Percentiles rank a stretch among this genome's conserved stretches.
Conservation (phyloP, 2,113 vertebrate genomes). For the Oncorhynchus masou region DNA sequence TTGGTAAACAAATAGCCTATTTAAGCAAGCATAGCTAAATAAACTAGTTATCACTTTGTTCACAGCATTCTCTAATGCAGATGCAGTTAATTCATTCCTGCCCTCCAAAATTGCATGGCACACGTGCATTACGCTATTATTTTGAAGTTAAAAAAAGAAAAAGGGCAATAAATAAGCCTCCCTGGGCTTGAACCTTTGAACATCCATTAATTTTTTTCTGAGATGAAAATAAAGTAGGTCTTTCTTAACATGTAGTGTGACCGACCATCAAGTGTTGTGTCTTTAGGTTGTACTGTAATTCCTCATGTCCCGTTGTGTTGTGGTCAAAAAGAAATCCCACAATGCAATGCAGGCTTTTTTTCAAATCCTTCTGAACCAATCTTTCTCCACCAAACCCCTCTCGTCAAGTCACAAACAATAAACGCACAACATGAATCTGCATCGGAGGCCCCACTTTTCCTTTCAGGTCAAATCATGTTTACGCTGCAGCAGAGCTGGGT, state of each 20-base stretch:
- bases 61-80: slow-evolving; percentile 74
- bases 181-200: slow-evolving; percentile 50
- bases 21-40: slow-evolving; percentile 77
- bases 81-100: slow-evolving; percentile 58
- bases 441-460: slow-evolving; percentile 7
- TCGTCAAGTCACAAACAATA: slow-evolving; percentile 28
- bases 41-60: slow-evolving; percentile 67
- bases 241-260: slow-evolving; percentile 54
- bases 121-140: slow-evolving; percentile 73
- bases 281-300: slow-evolving; percentile 7
- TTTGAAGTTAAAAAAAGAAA: slow-evolving; percentile 61
- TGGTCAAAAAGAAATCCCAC: slow-evolving; percentile 46
- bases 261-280: slow-evolving; percentile 25
- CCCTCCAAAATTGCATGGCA: slow-evolving; percentile 67
- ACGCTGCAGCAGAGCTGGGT: slow-evolving; percentile 30
- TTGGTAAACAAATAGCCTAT: slow-evolving; percentile 72
- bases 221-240: slow-evolving; percentile 71
- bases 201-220: slow-evolving; percentile 63
- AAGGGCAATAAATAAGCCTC: slow-evolving; percentile 64
- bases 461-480: slow-evolving; percentile 46
- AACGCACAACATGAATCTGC: slow-evolving; percentile 42
- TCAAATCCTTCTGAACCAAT: not conserved
- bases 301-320: slow-evolving; percentile 31
- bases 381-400: slow-evolving; percentile 18
- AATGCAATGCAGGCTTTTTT: slow-evolving; percentile 45